A percentile compares a stretch with the other conserved stretches of the same genome.
Evolutionary conservation across 1,140 invertebrate species (phyloP).

Genomic region (Drosophila parabipectinata): DNA sequence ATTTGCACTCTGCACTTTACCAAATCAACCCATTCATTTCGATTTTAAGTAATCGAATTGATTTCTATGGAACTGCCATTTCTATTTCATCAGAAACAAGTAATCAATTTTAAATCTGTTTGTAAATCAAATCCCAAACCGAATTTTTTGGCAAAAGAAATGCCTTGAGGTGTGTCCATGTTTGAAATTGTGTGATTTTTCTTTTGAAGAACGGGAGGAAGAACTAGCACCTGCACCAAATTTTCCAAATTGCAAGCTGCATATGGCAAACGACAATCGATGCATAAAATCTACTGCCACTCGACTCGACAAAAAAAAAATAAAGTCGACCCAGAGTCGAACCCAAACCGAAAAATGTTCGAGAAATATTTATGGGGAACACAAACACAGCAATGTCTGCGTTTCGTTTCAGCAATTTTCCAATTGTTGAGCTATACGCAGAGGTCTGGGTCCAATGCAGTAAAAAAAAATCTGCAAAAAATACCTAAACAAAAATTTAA

Average conservation of each 20-base stretch:
- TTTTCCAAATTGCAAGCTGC: slow-evolving; percentile 44
- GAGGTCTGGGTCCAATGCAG: neutral
- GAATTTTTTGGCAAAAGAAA: slow-evolving; percentile 24
- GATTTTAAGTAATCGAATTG: neutral
- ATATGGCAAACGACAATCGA: slow-evolving; percentile 56
- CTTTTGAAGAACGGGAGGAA: neutral
- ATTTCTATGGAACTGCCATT: neutral
- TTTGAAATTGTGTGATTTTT: slow-evolving; percentile 19
- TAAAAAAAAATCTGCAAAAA: slow-evolving; percentile 24
- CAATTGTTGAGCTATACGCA: slow-evolving; percentile 33
- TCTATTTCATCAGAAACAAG: slow-evolving; percentile 20
- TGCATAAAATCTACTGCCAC: slow-evolving; percentile 26
- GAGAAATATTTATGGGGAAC: slow-evolving; percentile 51
- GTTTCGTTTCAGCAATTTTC: slow-evolving; percentile 44
- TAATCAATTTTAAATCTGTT: slow-evolving; percentile 37
- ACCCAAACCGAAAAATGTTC: slow-evolving; percentile 29
- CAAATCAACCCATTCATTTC: neutral
- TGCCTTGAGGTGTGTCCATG: slow-evolving; percentile 40
- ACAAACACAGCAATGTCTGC: neutral
- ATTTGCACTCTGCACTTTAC: neutral
- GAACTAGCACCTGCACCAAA: slow-evolving; percentile 4
- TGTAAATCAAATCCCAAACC: slow-evolving; percentile 24
- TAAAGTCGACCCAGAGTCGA: neutral
- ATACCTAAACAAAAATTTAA: slow-evolving; percentile 48
- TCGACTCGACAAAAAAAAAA: neutral